Percentiles rank a stretch among this genome's conserved stretches.
phyloP scores from a whole-genome alignment of 2,113 vertebrate genomes.

The Lamprologus lemairii region DNA sequence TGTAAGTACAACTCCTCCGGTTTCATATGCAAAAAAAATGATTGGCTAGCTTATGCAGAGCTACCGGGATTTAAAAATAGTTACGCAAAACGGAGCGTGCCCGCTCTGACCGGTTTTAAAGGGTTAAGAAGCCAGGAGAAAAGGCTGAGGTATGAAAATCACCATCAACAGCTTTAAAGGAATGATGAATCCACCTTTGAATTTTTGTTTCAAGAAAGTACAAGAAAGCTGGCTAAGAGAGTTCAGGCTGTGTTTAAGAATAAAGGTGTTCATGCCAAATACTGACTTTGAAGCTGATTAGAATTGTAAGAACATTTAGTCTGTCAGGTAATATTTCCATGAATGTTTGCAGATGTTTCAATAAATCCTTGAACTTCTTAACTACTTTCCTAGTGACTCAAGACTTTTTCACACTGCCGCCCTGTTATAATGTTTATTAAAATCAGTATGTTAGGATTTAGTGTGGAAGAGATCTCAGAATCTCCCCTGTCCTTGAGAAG shows the following conservation, averaged over 20 bases:
- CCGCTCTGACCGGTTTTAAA: too few species aligned
- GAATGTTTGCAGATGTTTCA: background rate
- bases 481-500: background rate
- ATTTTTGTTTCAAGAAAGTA: background rate
- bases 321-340: background rate
- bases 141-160: background rate
- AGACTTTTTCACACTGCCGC: background rate
- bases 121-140: background rate
- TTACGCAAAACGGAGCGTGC: too few species aligned
- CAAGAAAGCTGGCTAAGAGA: background rate
- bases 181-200: background rate
- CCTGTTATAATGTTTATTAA: background rate
- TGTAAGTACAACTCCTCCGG: too few species aligned
- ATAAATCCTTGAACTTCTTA: background rate
- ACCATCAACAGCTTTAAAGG: background rate
- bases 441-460: fast-evolving
- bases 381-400: background rate
- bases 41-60: too few species aligned
- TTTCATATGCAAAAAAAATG: too few species aligned
- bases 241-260: background rate
- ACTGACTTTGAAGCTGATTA: background rate
- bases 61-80: too few species aligned
- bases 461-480: fast-evolving
- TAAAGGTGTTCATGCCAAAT: background rate
- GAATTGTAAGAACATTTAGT: background rate